Conservation (phyloP, 2,888 invertebrate species). For the Mythimna ferrago region DNA sequence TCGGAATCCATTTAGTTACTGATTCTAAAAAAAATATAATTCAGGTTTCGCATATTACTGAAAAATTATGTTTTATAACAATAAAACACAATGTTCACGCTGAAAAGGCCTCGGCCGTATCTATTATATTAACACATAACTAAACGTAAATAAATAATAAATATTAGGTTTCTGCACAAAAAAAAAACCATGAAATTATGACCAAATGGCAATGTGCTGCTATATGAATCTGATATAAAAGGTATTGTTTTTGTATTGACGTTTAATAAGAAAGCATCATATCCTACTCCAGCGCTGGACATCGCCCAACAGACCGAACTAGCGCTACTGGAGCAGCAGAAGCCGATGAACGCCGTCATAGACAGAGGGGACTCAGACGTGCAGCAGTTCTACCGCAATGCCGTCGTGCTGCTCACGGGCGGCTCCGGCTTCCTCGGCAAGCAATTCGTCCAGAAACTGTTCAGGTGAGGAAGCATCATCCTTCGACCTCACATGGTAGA, state of each 20-base stretch:
- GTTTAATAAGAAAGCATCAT: background rate
- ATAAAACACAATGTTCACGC: too few species aligned
- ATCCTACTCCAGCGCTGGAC: conserved; percentile 40
- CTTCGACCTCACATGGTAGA: background rate
- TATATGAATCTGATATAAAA: too few species aligned
- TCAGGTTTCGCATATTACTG: too few species aligned
- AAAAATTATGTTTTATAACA: too few species aligned
- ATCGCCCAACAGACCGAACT: conserved; percentile 28
- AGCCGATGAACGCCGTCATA: conserved; percentile 51
- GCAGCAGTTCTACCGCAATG: conserved; percentile 65
- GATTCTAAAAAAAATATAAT: too few species aligned
- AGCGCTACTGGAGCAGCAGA: conserved; percentile 14
- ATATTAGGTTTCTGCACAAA: too few species aligned
- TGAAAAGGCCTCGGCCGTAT: too few species aligned
- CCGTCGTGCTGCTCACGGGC: conserved; percentile 94
- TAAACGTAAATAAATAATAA: too few species aligned
- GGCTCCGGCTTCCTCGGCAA: conserved; percentile 98
- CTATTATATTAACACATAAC: too few species aligned
- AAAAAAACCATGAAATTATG: too few species aligned
- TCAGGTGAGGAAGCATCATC: conserved; percentile 53
- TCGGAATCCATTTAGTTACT: too few species aligned
- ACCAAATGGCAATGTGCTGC: background rate
- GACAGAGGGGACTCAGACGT: conserved; percentile 60
- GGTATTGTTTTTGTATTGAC: too few species aligned
- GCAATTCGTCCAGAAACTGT: conserved; percentile 96